Base-by-base conservation (phyloP, 2,888 invertebrate species). In the Osmoderma eremita region DNA sequence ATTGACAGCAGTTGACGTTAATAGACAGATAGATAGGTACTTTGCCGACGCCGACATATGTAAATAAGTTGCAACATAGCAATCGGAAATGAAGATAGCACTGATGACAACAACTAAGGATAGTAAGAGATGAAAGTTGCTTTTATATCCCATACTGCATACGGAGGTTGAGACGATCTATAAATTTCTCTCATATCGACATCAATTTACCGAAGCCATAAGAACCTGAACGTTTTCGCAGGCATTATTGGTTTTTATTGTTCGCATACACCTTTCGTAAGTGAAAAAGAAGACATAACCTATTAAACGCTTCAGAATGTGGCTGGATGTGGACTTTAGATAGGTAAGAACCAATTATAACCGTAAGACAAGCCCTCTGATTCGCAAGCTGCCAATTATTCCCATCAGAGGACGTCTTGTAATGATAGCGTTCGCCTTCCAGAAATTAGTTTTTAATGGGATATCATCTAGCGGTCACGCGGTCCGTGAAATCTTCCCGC, bases 361-460 rank as follows among this genome's bases (percentile, higher is more conserved):
- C 24, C 45, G 45, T 41, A 56, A 30, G 30, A 5, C 36, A 36
- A 53, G 10, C 39, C 54, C 39, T 15, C 45, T 58, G 39, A 10
- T 58, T 30, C 58, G 20, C 20, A 41, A 45, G 42, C 42, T 45
- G 58, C 58, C 42, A 58, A 58, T 58, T 45, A 58, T 58, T 58
- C 24, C 18, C 58, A 58, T 58, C 17, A 22, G 58, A 30, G 42
- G 24, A 24, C 45, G 42, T 22, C 10, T 15, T 24, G 42, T 58
- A 58, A 58, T 58, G 45, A 58, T 58, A 58, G 58, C 45, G 58
- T 58, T 58, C 58, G 45, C 58, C 30, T 58, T 58, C 45, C 42
- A 58, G 58, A 58, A 58, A 58, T 58, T 58, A 58, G 58, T 58
- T 58, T 58, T 42, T 58, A 58, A 58, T 58, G 58, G 42, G 45